Evolutionary conservation across 2,113 vertebrate species (phyloP).

Genomic region (Anarrhichthys ocellatus): DNA sequence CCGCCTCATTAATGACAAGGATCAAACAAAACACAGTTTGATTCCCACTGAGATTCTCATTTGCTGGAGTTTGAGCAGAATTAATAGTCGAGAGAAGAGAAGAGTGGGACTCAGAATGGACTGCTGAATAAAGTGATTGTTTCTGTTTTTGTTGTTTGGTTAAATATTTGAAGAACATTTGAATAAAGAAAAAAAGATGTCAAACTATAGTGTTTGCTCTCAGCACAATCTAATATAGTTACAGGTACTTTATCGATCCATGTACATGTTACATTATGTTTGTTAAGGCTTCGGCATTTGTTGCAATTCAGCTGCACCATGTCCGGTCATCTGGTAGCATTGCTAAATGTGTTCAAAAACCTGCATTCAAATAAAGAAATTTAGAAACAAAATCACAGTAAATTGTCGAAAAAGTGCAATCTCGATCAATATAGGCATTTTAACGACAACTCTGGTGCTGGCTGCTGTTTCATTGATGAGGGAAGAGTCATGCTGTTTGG

Average conservation of each 20-base stretch:
- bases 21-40: conserved; percentile 55
- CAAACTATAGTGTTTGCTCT: not conserved
- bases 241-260: not conserved
- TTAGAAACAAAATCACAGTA: conserved; percentile 13
- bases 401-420: conserved; percentile 11
- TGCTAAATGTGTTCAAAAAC: not conserved
- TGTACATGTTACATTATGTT: not conserved
- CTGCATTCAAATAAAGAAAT: conserved; percentile 2
- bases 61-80: conserved; percentile 53
- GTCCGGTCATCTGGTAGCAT: not conserved
- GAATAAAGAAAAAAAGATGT: not conserved
- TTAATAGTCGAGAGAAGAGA: conserved; percentile 36
- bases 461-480: conserved; percentile 58
- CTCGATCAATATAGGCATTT: conserved; percentile 25
- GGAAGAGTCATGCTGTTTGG: conserved; percentile 57
- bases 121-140: conserved; percentile 22
- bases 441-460: conserved; percentile 50
- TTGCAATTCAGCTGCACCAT: not conserved
- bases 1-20: conserved; percentile 65
- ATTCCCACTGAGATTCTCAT: conserved; percentile 52
- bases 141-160: conserved; percentile 17
- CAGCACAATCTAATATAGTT: not conserved
- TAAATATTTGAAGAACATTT: conserved; percentile 13
- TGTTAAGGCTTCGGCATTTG: not conserved
- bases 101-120: conserved; percentile 17